phyloP scores from a whole-genome alignment of 2,797 vertebrate genomes.

The Acanthurus tractus region DNA sequence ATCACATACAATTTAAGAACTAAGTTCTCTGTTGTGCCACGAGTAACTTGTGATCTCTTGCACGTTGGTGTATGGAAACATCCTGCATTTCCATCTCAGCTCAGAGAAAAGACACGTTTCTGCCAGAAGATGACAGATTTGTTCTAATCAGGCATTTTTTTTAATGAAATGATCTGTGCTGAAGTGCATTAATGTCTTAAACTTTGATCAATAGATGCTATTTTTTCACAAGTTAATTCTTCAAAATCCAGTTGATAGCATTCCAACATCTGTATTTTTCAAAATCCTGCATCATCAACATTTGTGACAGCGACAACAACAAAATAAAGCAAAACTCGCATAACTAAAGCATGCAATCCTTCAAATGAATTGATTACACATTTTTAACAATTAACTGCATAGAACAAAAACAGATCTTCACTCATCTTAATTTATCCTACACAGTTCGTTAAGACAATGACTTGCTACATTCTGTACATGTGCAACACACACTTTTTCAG shows the following conservation, averaged over 20 bases:
- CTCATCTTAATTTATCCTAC: background rate
- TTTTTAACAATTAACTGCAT: background rate
- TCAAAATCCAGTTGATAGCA: background rate
- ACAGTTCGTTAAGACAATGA: conserved; percentile 1
- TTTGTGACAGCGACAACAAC: background rate
- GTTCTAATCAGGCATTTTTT: conserved; percentile 1
- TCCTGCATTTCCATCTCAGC: background rate
- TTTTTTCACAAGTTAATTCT: background rate
- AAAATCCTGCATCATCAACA: background rate
- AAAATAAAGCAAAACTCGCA: background rate
- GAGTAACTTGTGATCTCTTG: too few relatives aligned
- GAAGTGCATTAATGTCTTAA: background rate
- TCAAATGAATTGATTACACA: background rate
- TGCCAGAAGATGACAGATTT: background rate
- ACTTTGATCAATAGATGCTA: background rate
- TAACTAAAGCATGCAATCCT: background rate
- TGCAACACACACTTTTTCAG: background rate
- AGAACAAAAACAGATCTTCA: background rate
- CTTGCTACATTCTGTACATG: conserved; percentile 13
- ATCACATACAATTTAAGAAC: background rate
- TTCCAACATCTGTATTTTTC: rapidly evolving
- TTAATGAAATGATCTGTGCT: background rate
- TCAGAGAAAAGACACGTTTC: background rate
- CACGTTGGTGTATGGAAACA: background rate
- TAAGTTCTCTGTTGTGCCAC: background rate